A percentile compares a stretch with the other conserved stretches of the same genome.
Evolutionary conservation across 2,797 vertebrate genomes (phyloP).

Genomic region (Myotis vivesi): DNA sequence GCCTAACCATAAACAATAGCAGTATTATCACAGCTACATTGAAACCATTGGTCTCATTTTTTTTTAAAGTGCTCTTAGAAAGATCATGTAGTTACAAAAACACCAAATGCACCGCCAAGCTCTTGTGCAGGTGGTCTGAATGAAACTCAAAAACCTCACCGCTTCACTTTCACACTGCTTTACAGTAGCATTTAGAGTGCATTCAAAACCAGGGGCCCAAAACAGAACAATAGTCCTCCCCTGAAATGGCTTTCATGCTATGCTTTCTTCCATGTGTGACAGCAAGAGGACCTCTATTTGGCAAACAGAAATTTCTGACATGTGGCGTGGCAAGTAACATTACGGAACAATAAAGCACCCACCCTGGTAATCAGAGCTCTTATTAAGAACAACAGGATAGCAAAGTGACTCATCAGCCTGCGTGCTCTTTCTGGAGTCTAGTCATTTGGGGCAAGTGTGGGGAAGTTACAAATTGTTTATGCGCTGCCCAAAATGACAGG

Average conservation of each 20-base stretch:
- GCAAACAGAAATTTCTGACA: conserved; percentile 58
- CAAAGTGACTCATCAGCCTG: conserved; percentile 67
- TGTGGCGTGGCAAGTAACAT: conserved; percentile 1
- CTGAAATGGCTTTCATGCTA: background rate
- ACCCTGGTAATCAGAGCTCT: conserved; percentile 55
- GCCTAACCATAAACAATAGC: background rate
- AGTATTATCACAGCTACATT: background rate
- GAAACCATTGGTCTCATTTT: background rate
- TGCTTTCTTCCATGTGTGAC: background rate
- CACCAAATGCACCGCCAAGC: background rate
- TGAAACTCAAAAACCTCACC: background rate
- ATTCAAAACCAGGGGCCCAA: background rate
- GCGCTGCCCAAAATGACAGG: conserved; percentile 60
- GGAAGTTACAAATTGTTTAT: conserved; percentile 68
- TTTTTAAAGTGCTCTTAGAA: background rate
- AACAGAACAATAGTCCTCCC: background rate
- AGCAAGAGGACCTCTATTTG: background rate
- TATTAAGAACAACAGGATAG: conserved; percentile 61
- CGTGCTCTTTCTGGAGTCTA: conserved; percentile 51
- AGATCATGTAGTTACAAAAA: background rate
- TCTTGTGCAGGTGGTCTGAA: background rate
- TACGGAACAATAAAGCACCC: conserved; percentile 47
- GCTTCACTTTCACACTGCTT: background rate
- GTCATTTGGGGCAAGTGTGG: conserved; percentile 66
- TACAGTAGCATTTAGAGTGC: background rate